Conservation (phyloP, 2,888 invertebrate genomes). For the Acanthoscelides obtectus region DNA sequence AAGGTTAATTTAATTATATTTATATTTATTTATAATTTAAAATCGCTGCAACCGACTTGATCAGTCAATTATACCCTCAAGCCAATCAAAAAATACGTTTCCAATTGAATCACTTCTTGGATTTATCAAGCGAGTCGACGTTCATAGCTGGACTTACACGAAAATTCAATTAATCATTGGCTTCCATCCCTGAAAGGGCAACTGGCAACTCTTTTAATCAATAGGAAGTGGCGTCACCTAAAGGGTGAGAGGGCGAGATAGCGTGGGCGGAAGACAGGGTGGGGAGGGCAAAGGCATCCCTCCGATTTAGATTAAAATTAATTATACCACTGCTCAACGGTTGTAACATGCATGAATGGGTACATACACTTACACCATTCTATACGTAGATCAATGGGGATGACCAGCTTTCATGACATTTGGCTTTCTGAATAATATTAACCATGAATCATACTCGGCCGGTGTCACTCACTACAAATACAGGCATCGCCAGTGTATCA, state of each 20-base stretch:
- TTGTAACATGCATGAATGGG: not conserved
- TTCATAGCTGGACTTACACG: conserved; percentile 41
- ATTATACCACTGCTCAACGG: not conserved
- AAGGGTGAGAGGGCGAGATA: not conserved
- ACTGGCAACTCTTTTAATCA: conserved; percentile 38
- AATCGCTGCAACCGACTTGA: not conserved
- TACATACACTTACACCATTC: not conserved
- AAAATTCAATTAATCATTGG: conserved; percentile 47
- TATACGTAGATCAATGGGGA: not conserved
- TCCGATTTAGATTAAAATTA: not conserved
- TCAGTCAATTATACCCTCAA: not conserved
- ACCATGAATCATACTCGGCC: not conserved
- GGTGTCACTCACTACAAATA: too few species aligned
- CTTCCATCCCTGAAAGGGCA: conserved; percentile 41
- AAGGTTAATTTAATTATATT: too few species aligned
- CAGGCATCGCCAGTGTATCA: too few species aligned
- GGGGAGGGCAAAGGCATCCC: not conserved
- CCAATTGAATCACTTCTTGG: conserved; percentile 40
- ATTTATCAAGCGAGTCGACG: conserved; percentile 44
- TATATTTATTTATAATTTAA: too few species aligned
- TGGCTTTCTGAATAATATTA: not conserved
- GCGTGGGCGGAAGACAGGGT: not conserved
- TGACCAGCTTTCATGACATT: not conserved
- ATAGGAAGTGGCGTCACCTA: conserved; percentile 24
- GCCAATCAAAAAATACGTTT: conserved; percentile 23